Percentiles rank a stretch among this genome's conserved stretches.
These are phyloP conservation scores for Mus caroli DNA, from an alignment of 2,797 vertebrate genomes.

Conservation along the genomic window DNA sequence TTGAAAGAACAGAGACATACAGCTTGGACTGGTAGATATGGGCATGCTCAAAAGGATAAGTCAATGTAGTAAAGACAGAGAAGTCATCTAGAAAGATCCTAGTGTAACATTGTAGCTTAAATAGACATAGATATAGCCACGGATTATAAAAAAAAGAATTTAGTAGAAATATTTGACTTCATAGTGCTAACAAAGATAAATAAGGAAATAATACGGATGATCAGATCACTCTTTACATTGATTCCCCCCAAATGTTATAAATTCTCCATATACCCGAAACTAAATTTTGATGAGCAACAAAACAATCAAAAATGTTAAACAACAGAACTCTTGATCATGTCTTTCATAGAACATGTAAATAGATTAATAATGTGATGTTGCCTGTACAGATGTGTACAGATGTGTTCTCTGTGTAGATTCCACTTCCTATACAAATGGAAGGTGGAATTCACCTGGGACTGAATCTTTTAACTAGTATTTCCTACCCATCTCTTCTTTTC, in stretches of 20 bases:
- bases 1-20: background rate
- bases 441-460: accelerated
- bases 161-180: background rate
- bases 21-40: background rate
- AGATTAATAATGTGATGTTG: background rate
- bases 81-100: background rate
- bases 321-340: background rate
- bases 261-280: background rate
- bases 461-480: background rate
- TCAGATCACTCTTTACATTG: background rate
- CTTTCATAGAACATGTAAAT: background rate
- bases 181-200: background rate
- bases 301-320: background rate
- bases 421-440: background rate
- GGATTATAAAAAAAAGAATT: background rate
- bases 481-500: background rate
- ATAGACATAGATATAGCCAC: background rate
- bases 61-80: background rate
- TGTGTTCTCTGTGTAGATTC: background rate
- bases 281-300: background rate
- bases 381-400: background rate
- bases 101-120: background rate
- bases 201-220: background rate
- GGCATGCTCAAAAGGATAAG: background rate
- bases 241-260: too few species aligned